These are phyloP conservation scores for Haplochromis burtoni DNA, from an alignment of 2,113 vertebrate species.

Conservation along the genomic window DNA sequence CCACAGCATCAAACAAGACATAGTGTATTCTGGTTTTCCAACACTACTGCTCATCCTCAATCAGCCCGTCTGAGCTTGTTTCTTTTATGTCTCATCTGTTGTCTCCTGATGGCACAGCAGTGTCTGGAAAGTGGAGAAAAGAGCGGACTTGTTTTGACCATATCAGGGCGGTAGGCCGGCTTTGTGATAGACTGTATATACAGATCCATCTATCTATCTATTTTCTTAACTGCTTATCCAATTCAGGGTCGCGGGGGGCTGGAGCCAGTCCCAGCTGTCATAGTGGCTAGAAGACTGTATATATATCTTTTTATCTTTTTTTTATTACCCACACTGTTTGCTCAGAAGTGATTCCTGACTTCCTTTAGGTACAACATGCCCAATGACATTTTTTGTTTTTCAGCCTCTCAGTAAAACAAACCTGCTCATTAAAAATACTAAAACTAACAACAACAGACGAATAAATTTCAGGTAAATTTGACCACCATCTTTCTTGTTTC, in stretches of 20 bases:
- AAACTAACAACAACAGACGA: background rate
- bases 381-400: background rate
- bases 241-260: background rate
- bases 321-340: background rate
- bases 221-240: background rate
- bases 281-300: background rate
- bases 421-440: background rate
- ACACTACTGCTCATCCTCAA: constrained; percentile 1
- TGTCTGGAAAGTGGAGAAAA: background rate
- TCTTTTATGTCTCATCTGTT: constrained; percentile 20
- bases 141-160: background rate
- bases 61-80: constrained; percentile 2
- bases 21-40: constrained; percentile 8
- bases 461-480: background rate
- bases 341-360: background rate
- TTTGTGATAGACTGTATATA: background rate
- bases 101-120: background rate
- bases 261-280: background rate
- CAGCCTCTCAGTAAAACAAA: background rate
- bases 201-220: background rate
- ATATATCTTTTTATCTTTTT: background rate
- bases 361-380: background rate
- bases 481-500: background rate
- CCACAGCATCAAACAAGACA: constrained; percentile 48
- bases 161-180: background rate